phyloP scores from a whole-genome alignment of 2,113 vertebrate species.

The Cathartes aura region DNA sequence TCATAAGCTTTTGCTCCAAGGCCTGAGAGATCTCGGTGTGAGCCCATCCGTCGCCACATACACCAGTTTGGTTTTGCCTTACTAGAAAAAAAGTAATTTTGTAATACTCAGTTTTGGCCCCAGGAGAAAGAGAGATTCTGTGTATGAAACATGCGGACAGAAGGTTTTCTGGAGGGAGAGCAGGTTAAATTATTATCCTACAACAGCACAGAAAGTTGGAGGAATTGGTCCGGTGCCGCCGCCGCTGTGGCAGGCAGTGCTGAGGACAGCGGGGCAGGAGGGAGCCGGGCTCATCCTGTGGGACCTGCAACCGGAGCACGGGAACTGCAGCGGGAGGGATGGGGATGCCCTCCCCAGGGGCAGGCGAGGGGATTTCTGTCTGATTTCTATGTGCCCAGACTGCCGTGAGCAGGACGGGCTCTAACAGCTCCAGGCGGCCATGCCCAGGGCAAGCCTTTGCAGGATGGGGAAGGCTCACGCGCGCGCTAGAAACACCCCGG shows the following conservation, averaged over 20 bases:
- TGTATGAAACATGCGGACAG: accelerated
- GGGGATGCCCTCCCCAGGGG: background rate
- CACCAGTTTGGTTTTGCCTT: background rate
- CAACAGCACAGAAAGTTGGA: background rate
- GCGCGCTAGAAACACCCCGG: accelerated
- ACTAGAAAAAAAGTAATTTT: background rate
- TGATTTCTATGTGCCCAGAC: background rate
- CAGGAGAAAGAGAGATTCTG: background rate
- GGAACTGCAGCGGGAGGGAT: accelerated
- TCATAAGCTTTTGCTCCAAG: background rate
- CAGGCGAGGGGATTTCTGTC: background rate
- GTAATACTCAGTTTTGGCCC: background rate
- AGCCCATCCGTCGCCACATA: accelerated
- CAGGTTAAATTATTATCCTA: accelerated
- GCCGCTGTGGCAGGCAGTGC: accelerated
- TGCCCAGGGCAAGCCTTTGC: too few species aligned
- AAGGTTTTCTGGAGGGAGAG: background rate
- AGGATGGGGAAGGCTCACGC: background rate
- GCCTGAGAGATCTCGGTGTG: background rate
- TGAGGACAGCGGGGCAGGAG: background rate
- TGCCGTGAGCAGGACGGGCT: accelerated
- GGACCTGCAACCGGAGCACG: too few species aligned
- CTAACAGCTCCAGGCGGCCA: accelerated
- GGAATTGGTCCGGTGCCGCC: background rate
- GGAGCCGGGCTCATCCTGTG: accelerated